Conservation (phyloP, 2,113 vertebrate species). For the Corvus hawaiiensis region DNA sequence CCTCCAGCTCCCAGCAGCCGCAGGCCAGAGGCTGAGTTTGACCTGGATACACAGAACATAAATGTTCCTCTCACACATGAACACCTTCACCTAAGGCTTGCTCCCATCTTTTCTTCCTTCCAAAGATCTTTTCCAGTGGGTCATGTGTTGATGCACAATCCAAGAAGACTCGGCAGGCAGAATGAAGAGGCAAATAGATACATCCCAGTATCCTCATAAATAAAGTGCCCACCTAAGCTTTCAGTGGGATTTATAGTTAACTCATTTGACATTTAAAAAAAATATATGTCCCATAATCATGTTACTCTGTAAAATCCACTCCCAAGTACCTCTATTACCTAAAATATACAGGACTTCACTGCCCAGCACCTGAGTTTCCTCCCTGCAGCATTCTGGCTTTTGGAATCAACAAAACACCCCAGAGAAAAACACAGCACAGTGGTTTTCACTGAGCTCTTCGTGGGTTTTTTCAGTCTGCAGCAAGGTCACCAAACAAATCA, state of each 20-base stretch:
- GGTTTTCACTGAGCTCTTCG: not conserved
- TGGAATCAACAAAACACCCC: not conserved
- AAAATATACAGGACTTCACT: not conserved
- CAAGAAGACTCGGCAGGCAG: not conserved
- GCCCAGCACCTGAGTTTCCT: not conserved
- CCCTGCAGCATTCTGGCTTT: not conserved
- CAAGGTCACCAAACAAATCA: not conserved
- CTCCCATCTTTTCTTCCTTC: not conserved
- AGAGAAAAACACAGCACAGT: not conserved
- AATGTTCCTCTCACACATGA: not conserved
- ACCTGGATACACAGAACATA: not conserved
- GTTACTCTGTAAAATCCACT: not conserved
- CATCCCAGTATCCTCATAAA: not conserved
- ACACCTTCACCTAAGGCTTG: not conserved
- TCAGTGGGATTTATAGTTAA: not conserved
- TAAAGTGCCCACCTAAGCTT: not conserved
- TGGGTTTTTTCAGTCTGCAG: not conserved
- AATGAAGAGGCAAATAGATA: not conserved
- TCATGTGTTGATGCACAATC: accelerated
- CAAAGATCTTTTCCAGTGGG: not conserved
- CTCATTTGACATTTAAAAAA: not conserved
- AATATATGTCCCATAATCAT: not conserved
- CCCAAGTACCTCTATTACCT: not conserved
- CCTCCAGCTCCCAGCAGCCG: not conserved
- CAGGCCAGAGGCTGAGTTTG: not conserved